A percentile compares a stretch with the other conserved stretches of the same genome.
Conservation (phyloP, 1,140 invertebrate species). For the Dendroctonus ponderosae region DNA sequence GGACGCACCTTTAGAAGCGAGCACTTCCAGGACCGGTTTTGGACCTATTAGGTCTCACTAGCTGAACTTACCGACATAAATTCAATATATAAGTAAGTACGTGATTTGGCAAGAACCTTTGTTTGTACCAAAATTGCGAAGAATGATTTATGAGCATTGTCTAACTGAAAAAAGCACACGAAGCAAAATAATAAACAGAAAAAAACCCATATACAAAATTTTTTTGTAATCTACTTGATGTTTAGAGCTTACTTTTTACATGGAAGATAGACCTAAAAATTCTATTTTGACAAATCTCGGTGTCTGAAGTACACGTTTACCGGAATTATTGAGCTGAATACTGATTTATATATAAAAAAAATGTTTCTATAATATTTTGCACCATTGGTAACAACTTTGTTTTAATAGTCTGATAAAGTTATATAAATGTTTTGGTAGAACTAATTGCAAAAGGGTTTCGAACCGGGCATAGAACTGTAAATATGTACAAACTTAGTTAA, state of each 20-base stretch:
- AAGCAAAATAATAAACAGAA: too few species aligned
- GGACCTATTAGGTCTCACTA: too few species aligned
- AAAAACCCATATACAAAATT: too few species aligned
- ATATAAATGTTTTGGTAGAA: constrained; percentile 15
- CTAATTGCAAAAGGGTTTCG: constrained; percentile 19
- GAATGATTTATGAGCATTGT: too few species aligned
- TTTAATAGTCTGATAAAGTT: constrained; percentile 28
- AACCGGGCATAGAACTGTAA: not conserved
- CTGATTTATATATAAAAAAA: constrained; percentile 26
- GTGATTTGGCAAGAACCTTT: too few species aligned
- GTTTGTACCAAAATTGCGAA: too few species aligned
- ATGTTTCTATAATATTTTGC: constrained; percentile 26
- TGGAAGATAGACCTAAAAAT: constrained; percentile 13
- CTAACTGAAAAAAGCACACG: too few species aligned
- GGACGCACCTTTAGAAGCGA: too few species aligned
- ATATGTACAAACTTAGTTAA: constrained; percentile 2
- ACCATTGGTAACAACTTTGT: constrained; percentile 29
- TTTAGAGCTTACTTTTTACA: constrained; percentile 26
- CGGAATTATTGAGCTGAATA: constrained; percentile 28
- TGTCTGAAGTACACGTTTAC: constrained; percentile 1
- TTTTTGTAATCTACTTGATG: not conserved
- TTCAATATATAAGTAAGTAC: too few species aligned
- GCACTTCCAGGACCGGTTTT: too few species aligned
- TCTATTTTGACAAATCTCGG: constrained; percentile 23
- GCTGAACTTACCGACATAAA: too few species aligned